phyloP scores from a whole-genome alignment of 1,140 invertebrate genomes.

The Drosophila nigromelanica region DNA sequence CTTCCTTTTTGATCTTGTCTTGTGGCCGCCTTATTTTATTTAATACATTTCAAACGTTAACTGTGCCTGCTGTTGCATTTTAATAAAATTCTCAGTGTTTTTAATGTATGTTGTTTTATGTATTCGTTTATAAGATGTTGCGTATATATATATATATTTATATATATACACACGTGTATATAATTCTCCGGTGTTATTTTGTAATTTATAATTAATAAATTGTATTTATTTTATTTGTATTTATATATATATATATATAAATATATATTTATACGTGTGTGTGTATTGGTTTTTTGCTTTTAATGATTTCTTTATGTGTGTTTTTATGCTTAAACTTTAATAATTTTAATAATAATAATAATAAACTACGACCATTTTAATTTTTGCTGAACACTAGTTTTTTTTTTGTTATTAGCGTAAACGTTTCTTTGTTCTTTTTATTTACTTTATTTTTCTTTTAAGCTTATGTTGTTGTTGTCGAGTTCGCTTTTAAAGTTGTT shows the following conservation, averaged over 20 bases:
- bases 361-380: conserved; percentile 59
- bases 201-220: conserved; percentile 51
- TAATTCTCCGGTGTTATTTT: conserved; percentile 3
- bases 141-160: conserved; percentile 3
- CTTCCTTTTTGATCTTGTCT: not conserved
- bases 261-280: conserved; percentile 26
- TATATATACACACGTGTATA: conserved; percentile 18
- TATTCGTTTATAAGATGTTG: conserved; percentile 9
- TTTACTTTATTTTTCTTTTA: conserved; percentile 8
- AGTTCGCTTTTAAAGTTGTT: conserved; percentile 16
- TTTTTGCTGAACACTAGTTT: conserved; percentile 37
- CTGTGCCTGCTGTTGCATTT: conserved; percentile 31
- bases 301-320: conserved; percentile 26
- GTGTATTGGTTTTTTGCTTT: conserved; percentile 21
- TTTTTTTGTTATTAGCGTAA: conserved; percentile 25
- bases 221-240: conserved; percentile 57
- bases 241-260: conserved; percentile 26
- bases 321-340: conserved; percentile 53
- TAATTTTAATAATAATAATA: conserved; percentile 52
- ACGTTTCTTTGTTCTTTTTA: conserved; percentile 17
- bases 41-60: conserved; percentile 37
- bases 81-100: conserved; percentile 14
- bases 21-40: conserved; percentile 10
- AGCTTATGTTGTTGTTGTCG: conserved; percentile 22
- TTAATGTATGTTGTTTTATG: conserved; percentile 2